Evolutionary conservation across 2,888 invertebrate species (phyloP), one percentile per base, ranked within the genome.

Genomic region (Sinopyrophorus schimmeli): DNA sequence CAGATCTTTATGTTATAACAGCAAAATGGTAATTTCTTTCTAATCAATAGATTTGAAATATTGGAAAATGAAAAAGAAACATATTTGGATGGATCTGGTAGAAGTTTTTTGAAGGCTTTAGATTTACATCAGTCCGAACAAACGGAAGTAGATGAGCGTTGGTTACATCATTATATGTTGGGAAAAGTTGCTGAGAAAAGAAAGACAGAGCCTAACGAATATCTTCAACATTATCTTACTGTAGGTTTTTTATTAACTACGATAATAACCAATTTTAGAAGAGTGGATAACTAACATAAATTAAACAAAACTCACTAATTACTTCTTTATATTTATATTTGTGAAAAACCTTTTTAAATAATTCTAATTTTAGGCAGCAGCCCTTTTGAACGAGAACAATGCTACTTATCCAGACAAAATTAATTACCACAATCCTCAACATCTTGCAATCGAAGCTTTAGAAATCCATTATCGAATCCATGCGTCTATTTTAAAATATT

Each of bases 101-200:
- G 84, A 60, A 92, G 92, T 73, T 95, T 94, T 65, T 79, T 78
- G 17, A 79, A 81, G 17, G 86, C 86, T 1, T 79, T 85, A 46
- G 77, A 80, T 41, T 78, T 84, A 57, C 78, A 82, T 41, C 78
- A 80, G 55, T 71, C 76, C 1, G 76, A 76, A 24, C 81, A 81
- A 40, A 79, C 79, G 53, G 77, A 77, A 30, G 72, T 77, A 0
- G 93, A 94, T 67, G 95, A 96, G 66, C 80, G 87, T 46, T 97
- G 96, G 96, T 76, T 95, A 20, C 86, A 90, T 65, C 90, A 92
- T 70, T 96, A 95, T 67, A 93, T 96, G 89, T 76, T 96, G n/a
- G 96, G 93, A 0, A 97, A 97, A 80, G 87, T 95, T 39, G 83
- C 88, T 0, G 95, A 96, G 71, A 97, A 96, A 67, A 81, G 83